Base-by-base conservation (phyloP, 2,888 invertebrate genomes). In the Phalangium opilio region DNA sequence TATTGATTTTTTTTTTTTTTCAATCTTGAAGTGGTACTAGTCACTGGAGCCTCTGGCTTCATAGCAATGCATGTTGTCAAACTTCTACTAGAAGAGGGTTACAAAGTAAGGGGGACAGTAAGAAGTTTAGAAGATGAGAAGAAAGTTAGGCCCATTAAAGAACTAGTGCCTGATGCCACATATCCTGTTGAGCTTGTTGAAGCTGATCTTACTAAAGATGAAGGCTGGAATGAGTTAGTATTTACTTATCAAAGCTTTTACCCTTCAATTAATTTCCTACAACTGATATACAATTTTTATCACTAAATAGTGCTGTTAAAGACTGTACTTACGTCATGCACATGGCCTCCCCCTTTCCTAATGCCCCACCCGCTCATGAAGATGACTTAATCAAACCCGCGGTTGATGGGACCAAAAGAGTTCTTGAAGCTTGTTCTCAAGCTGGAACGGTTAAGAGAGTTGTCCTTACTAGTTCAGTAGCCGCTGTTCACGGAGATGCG, bases 41-140 rank as follows among this genome's bases (percentile, higher is more conserved):
- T 73, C 36, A 73, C 72, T 18, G 72, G 72, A 27, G 71, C 70
- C 2, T 65, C 68, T 17, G 72, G 72, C 43, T 73, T 64, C 59
- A 62, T 72, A 44, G 71, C 67, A 18, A 61, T 68, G 12, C 70
- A 72, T 55, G 64, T 72, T 44, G 66, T 72, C 17, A 63, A 68
- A 52, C 64, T 66, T 52, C 61, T 73, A 20, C 64, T 67, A 50
- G 64, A 67, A 44, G 64, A 64, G 41, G 72, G 70, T 2, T 70
- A 69, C 58, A 55, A 59, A 44, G 72, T 73, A 2, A 58, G 71
- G 20, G 73, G 70, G 19, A 70, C 71, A 2, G 67, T 71, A 3
- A 58, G 70, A 14, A 62, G 60, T 45, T 57, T 67, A 33, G 58
- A 65, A 54, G 63, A 67, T 52, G 65, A 66, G 50, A 59, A 56